These are phyloP conservation scores for Callosobruchus maculatus DNA, from an alignment of 2,888 invertebrate species.

Conservation along the genomic window DNA sequence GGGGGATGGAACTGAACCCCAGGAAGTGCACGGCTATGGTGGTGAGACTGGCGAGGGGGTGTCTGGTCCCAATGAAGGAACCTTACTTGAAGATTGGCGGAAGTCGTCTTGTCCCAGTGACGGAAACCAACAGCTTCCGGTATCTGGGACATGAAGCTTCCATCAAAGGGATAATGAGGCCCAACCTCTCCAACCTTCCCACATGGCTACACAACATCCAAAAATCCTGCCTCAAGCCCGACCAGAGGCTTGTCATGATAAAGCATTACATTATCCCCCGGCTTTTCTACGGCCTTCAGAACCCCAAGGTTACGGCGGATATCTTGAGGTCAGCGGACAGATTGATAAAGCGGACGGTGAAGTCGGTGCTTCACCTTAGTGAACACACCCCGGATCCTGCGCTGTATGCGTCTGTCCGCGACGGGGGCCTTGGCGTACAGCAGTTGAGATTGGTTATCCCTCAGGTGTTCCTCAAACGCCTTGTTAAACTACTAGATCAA, in stretches of 20 bases:
- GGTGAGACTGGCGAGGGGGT: background rate
- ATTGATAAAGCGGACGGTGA: constrained; percentile 10
- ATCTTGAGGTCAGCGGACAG: constrained; percentile 10
- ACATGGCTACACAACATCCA: constrained; percentile 27
- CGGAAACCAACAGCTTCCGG: background rate
- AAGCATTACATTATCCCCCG: constrained; percentile 37
- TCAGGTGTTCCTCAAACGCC: constrained; percentile 5
- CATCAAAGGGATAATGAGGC: background rate
- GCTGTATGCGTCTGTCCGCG: constrained; percentile 25
- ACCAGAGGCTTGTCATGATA: constrained; percentile 39
- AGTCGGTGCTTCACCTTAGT: constrained; percentile 51
- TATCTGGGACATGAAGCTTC: background rate
- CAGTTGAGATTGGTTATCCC: constrained; percentile 15
- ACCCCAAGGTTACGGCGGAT: constrained; percentile 24
- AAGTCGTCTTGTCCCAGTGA: background rate
- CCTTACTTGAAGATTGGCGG: background rate
- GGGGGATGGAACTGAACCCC: constrained; percentile 21
- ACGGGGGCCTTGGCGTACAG: constrained; percentile 31
- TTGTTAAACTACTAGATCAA: constrained; percentile 6
- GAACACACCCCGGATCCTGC: constrained; percentile 38
- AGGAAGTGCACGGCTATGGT: constrained; percentile 14
- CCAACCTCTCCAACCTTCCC: background rate
- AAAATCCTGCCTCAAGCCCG: constrained; percentile 41
- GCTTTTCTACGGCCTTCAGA: constrained; percentile 37
- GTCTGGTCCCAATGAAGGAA: background rate